Percentiles rank a stretch among this genome's conserved stretches.
Conservation (phyloP, 1,140 invertebrate genomes). For the Bombus sibiricus region DNA sequence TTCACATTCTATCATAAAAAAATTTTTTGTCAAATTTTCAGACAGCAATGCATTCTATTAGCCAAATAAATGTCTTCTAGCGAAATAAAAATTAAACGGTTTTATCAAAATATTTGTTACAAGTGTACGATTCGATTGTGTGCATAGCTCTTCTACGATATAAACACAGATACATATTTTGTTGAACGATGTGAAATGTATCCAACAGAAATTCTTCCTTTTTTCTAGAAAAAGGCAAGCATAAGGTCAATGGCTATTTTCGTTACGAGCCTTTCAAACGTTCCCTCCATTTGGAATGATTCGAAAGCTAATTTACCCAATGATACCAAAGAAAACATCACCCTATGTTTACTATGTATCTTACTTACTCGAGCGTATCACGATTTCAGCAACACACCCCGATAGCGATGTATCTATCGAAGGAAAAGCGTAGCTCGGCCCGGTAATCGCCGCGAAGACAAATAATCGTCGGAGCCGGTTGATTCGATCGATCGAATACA, state of each 20-base stretch:
- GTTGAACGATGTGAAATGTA: no score
- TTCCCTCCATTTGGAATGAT: neutral
- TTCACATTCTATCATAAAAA: fast-evolving
- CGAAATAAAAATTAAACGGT: no score
- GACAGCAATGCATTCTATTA: no score
- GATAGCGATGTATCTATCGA: neutral
- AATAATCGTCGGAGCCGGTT: slow-evolving; percentile 23
- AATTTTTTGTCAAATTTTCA: no score
- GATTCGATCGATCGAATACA: slow-evolving; percentile 26
- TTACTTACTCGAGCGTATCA: neutral
- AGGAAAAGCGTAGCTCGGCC: neutral
- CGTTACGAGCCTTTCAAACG: no score
- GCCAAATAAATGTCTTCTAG: no score
- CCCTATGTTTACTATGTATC: neutral
- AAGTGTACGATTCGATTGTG: fast-evolving
- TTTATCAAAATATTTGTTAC: no score
- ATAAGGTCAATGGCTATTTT: no score
- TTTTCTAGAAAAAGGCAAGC: no score
- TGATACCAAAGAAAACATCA: neutral
- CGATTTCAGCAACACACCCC: neutral
- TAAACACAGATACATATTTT: no score
- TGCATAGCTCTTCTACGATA: no score
- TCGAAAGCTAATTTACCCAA: neutral
- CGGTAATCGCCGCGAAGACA: slow-evolving; percentile 35
- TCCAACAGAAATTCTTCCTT: no score